Evolutionary conservation across 2,797 vertebrate genomes (phyloP).

Genomic region (Podarcis siculus): DNA sequence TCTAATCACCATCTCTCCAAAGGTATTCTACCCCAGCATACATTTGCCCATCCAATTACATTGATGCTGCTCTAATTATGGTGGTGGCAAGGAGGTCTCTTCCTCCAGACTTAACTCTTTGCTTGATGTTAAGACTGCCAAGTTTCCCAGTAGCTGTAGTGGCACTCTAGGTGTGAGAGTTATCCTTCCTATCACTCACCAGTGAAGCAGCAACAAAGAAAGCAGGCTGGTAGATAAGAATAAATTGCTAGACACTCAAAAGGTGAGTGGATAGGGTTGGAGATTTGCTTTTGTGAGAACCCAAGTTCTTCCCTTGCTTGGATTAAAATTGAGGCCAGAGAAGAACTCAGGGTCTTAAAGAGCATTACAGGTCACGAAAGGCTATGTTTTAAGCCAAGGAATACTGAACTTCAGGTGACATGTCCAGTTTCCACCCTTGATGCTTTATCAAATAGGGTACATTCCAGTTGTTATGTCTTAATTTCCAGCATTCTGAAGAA

Average conservation of each 20-base stretch:
- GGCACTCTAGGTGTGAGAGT: neutral
- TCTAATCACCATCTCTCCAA: neutral
- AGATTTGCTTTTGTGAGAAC: neutral
- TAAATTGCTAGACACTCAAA: no score
- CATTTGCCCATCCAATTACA: neutral
- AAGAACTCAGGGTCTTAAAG: neutral
- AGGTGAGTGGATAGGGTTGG: no score
- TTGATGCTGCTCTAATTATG: neutral
- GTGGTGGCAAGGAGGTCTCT: neutral
- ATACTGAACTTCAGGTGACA: neutral
- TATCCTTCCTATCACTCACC: neutral
- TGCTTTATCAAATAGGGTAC: neutral
- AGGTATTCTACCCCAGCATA: neutral
- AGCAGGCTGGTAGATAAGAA: no score
- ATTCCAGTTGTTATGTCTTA: neutral
- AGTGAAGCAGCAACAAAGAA: no score
- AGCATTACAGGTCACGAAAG: neutral
- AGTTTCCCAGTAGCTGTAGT: neutral
- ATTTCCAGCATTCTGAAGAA: neutral
- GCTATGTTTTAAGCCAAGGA: neutral
- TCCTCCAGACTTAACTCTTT: neutral
- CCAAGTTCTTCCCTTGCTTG: neutral
- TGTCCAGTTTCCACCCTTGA: neutral
- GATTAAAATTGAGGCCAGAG: neutral
- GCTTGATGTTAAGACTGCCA: neutral